phyloP scores from a whole-genome alignment of 2,888 invertebrate genomes.

The Desoria tigrina region DNA sequence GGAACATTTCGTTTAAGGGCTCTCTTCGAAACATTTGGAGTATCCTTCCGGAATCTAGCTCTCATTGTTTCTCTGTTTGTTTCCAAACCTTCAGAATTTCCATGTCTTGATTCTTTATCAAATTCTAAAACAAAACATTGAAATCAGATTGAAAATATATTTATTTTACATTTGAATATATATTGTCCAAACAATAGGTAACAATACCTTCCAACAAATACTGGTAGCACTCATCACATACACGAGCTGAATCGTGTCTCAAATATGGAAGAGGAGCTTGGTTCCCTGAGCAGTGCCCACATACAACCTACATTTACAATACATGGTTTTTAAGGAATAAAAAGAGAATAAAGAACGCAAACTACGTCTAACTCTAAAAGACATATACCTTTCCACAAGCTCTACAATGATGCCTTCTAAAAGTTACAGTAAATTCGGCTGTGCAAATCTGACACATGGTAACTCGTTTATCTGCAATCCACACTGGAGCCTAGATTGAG shows the following conservation, averaged over 20 bases:
- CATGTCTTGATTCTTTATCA: conserved; percentile 51
- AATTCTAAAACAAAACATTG: conserved; percentile 41
- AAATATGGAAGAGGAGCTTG: conserved; percentile 62
- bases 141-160: background rate
- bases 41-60: conserved; percentile 55
- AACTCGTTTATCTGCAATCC: conserved; percentile 64
- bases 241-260: conserved; percentile 59
- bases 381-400: conserved; percentile 66
- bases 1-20: conserved; percentile 55
- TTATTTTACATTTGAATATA: conserved; percentile 27
- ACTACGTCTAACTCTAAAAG: no score
- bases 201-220: conserved; percentile 57
- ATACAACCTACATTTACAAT: conserved; percentile 62
- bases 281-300: conserved; percentile 64
- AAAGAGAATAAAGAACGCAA: no score
- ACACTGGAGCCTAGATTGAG: conserved; percentile 61
- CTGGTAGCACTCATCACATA: conserved; percentile 62
- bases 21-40: conserved; percentile 47
- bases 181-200: background rate
- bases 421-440: conserved; percentile 65
- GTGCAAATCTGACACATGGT: conserved; percentile 69
- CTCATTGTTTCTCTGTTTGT: conserved; percentile 51
- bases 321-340: no score
- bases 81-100: conserved; percentile 46
- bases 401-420: conserved; percentile 68